A percentile compares a stretch with the other conserved stretches of the same genome.
These are phyloP conservation scores for Ephialtes manifestator DNA, from an alignment of 2,888 invertebrate species.

Conservation along the genomic window DNA sequence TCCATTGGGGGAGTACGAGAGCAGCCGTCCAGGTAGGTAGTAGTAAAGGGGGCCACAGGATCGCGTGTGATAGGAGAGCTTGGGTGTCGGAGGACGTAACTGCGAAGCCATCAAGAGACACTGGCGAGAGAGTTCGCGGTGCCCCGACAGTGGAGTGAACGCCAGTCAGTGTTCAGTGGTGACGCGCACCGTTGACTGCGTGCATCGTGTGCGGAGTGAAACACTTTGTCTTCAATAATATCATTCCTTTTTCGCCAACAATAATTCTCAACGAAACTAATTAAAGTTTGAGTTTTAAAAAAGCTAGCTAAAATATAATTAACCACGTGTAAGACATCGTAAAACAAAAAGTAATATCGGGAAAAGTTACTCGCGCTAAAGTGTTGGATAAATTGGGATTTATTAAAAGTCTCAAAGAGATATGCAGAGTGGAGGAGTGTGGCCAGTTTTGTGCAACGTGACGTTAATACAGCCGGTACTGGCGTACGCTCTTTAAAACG, in stretches of 20 bases:
- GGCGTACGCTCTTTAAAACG: constrained; percentile 50
- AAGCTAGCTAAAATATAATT: neutral
- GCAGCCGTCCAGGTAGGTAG: constrained; percentile 20
- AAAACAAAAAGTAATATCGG: constrained; percentile 54
- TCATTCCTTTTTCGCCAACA: constrained; percentile 20
- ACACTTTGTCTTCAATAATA: constrained; percentile 49
- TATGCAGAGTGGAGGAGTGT: constrained; percentile 34
- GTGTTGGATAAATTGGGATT: constrained; percentile 32
- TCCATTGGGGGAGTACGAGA: constrained; percentile 43
- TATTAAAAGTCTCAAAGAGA: constrained; percentile 12
- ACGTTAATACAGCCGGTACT: constrained; percentile 56
- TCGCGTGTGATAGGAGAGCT: constrained; percentile 26
- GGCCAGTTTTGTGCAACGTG: constrained; percentile 39
- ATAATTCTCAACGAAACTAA: neutral
- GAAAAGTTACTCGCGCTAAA: neutral
- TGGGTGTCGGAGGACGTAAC: constrained; percentile 37
- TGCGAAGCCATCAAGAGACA: constrained; percentile 42
- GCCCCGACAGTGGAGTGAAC: constrained; percentile 53
- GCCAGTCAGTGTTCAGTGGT: constrained; percentile 71
- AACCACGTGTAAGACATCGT: neutral
- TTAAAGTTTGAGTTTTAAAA: neutral
- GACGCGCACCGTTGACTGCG: constrained; percentile 73
- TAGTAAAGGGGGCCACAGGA: neutral
- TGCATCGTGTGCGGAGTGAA: constrained; percentile 60
- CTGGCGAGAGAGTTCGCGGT: constrained; percentile 49